Evolutionary conservation across 2,113 vertebrate species (phyloP), one percentile per base, ranked within the genome.

Genomic region (Mesoclemmys tuberculata): DNA sequence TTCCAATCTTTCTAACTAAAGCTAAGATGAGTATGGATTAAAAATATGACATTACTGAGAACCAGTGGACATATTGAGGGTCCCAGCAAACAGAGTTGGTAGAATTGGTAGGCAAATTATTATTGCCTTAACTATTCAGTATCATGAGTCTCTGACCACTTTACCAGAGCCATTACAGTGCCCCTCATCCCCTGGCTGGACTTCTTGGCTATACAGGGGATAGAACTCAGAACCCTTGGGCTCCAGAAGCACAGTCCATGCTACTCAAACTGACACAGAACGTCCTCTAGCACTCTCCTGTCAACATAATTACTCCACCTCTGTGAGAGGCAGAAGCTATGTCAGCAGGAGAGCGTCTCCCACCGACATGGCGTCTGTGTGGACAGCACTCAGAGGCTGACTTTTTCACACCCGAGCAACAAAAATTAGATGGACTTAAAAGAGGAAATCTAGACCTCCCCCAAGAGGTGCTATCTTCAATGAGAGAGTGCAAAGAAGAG

Each of bases 1-100:
- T 97, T 94, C 56, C 86, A 82, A 54, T 82, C 93, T 96, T 97
- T 93, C 64, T 71, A 97, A 85, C 58, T 86, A 87, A 86, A 93
- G 52, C 21, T 87, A 82, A 84, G 86, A 52, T 35, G 84, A 82
- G 26, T 7, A 5, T 31, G 90, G 35, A 80, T 80, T 31, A 48
- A 83, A 90, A 54, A 75, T 48, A n/a, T 55, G 82, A 84, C 31
- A 84, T 78, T 75, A 44, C 10, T 84, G 68, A 93, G 92, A 58
- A 80, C 7, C 38, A 88, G 68, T 46, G 95, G 90, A n/a, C 0
- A 6, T 31, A n/a, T 38, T 87, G 13, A 93, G 87, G 88, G 94
- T 19, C 27, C 46, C 79, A 24, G 44, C 81, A 94, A 92, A 92
- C 77, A 27, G 9, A 90, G 68, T 92, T n/a, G 46, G 52, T 74